Conservation (phyloP, 2,888 invertebrate species). For the Dinocampus coccinellae region DNA sequence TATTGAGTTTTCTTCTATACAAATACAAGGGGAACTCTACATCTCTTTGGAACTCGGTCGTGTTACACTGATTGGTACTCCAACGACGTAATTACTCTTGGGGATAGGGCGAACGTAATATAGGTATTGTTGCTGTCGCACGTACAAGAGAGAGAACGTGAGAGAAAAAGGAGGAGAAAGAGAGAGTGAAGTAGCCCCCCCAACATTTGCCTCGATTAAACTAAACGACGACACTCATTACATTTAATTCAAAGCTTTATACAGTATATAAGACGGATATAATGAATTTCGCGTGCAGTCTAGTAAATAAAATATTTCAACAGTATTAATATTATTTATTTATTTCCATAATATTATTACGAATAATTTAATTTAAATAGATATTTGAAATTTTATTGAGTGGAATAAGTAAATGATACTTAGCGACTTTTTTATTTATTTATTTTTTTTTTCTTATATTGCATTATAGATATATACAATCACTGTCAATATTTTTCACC, state of each 20-base stretch:
- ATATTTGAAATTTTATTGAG: background rate
- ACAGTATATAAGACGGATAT: slow-evolving; percentile 13
- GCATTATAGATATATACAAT: no score
- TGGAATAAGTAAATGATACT: background rate
- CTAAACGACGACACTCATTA: slow-evolving; percentile 30
- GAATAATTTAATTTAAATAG: background rate
- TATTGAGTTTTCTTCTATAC: background rate
- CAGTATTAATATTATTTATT: background rate
- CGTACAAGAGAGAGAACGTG: no score
- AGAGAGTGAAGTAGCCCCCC: slow-evolving; percentile 18
- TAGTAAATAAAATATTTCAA: background rate
- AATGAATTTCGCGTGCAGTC: slow-evolving; percentile 4
- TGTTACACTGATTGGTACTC: slow-evolving; percentile 47
- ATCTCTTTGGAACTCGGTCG: slow-evolving; percentile 15
- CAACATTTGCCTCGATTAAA: slow-evolving; percentile 37
- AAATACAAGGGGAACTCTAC: background rate
- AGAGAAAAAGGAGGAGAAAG: no score
- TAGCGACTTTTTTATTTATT: no score
- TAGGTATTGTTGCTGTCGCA: background rate
- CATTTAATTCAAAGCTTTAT: slow-evolving; percentile 28
- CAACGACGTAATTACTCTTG: slow-evolving; percentile 46
- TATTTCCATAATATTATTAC: background rate
- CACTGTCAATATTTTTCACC: background rate
- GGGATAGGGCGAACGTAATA: slow-evolving; percentile 25
- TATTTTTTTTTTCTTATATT: no score